These are phyloP conservation scores for Laticauda laticaudata DNA, from an alignment of 2,113 vertebrate species.

Conservation along the genomic window DNA sequence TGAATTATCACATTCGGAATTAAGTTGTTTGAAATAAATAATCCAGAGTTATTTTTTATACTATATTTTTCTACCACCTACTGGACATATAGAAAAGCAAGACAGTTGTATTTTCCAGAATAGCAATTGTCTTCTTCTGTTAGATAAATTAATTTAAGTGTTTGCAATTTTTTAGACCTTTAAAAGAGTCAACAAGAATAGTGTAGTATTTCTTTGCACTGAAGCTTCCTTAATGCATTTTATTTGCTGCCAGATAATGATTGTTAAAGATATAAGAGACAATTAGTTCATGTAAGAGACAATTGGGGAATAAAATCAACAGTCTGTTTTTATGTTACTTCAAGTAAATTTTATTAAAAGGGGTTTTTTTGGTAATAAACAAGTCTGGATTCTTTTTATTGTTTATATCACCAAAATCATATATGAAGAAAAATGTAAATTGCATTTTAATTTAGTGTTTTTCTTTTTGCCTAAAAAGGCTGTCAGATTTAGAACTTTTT, in stretches of 20 bases:
- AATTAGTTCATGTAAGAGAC: background rate
- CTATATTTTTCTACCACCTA: constrained; percentile 38
- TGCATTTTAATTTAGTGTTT: constrained; percentile 12
- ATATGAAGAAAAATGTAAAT: constrained; percentile 24
- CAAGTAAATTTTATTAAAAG: constrained; percentile 16
- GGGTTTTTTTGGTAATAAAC: constrained; percentile 14
- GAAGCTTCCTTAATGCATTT: background rate
- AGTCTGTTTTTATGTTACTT: constrained; percentile 19
- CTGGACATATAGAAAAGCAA: constrained; percentile 34
- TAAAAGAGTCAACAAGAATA: background rate
- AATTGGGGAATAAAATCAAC: background rate
- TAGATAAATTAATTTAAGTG: background rate
- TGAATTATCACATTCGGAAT: constrained; percentile 42
- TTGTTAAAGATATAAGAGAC: background rate
- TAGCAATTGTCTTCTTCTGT: background rate
- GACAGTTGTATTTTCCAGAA: background rate
- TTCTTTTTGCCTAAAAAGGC: background rate
- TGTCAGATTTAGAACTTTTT: background rate
- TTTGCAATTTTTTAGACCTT: accelerated
- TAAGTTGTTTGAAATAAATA: background rate
- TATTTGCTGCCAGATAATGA: background rate
- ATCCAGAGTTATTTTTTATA: constrained; percentile 21
- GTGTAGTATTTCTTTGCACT: accelerated
- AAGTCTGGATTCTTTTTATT: background rate
- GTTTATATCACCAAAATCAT: background rate